Evolutionary conservation across 1,140 invertebrate species (phyloP).

Genomic region (Pogonomyrmex barbatus): DNA sequence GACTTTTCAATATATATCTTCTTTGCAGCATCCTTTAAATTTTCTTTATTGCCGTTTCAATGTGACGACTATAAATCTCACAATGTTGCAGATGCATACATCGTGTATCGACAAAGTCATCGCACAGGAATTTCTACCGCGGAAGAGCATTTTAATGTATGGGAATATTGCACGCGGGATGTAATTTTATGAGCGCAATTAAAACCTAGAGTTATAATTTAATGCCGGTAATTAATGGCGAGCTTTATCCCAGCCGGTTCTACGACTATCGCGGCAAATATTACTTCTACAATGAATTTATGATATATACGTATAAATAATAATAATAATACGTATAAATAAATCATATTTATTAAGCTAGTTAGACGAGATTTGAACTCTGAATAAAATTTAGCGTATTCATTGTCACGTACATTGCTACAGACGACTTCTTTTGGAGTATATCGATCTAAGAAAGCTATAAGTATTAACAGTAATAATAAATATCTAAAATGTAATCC

Average conservation of each 20-base stretch:
- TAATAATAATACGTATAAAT: too few species aligned
- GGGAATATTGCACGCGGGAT: slow-evolving; percentile 52
- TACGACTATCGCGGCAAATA: slow-evolving; percentile 28
- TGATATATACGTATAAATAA: slow-evolving; percentile 5
- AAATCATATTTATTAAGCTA: slow-evolving; percentile 39
- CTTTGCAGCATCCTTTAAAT: not conserved
- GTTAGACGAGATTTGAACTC: not conserved
- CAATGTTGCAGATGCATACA: slow-evolving; percentile 44
- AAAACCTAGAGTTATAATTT: slow-evolving; percentile 60
- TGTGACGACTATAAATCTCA: slow-evolving; percentile 15
- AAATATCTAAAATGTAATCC: not conserved
- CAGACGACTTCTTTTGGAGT: not conserved
- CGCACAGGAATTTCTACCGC: slow-evolving; percentile 28
- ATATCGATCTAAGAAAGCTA: not conserved
- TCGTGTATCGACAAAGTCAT: slow-evolving; percentile 53
- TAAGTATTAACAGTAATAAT: not conserved
- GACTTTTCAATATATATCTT: not conserved
- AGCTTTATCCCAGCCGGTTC: slow-evolving; percentile 44
- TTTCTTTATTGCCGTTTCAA: not conserved
- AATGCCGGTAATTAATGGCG: slow-evolving; percentile 49
- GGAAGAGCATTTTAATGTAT: slow-evolving; percentile 47
- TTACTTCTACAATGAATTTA: not conserved
- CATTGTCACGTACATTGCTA: slow-evolving; percentile 2
- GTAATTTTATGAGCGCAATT: slow-evolving; percentile 59
- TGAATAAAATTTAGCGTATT: not conserved